phyloP scores from a whole-genome alignment of 2,888 invertebrate genomes.

The Lepidonotus clava region DNA sequence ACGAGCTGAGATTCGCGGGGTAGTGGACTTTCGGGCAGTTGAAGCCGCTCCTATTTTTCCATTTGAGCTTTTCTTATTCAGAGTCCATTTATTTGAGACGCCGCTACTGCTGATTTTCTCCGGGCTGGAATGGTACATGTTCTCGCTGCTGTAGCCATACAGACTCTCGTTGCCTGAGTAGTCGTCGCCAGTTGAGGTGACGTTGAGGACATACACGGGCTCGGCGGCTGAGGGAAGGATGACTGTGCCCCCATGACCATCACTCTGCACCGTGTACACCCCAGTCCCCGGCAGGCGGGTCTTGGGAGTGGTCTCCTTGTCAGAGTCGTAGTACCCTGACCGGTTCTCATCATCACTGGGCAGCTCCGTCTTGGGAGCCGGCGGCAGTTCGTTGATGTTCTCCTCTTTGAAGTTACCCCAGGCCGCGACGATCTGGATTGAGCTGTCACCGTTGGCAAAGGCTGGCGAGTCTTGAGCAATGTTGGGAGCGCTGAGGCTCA shows the following conservation, averaged over 20 bases:
- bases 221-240: conserved; percentile 30
- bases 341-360: conserved; percentile 5
- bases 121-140: conserved; percentile 26
- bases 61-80: conserved; percentile 25
- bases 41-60: background rate
- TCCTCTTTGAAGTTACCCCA: conserved; percentile 50
- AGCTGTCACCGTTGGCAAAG: conserved; percentile 51
- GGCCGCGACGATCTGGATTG: conserved; percentile 37
- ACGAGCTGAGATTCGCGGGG: background rate
- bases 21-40: conserved; percentile 36
- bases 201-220: conserved; percentile 39
- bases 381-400: background rate
- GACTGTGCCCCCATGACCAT: conserved; percentile 31
- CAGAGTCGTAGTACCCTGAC: background rate
- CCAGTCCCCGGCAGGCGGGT: conserved; percentile 1
- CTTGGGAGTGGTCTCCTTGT: background rate
- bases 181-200: background rate
- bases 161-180: background rate
- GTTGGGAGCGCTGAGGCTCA: background rate
- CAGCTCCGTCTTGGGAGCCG: conserved; percentile 8
- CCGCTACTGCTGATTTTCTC: background rate
- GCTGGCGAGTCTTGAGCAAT: conserved; percentile 35
- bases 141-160: conserved; percentile 27
- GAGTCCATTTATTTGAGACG: conserved; percentile 31
- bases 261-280: conserved; percentile 32